These are phyloP conservation scores for Heptranchias perlo DNA, from an alignment of 2,113 vertebrate genomes.

Conservation along the genomic window DNA sequence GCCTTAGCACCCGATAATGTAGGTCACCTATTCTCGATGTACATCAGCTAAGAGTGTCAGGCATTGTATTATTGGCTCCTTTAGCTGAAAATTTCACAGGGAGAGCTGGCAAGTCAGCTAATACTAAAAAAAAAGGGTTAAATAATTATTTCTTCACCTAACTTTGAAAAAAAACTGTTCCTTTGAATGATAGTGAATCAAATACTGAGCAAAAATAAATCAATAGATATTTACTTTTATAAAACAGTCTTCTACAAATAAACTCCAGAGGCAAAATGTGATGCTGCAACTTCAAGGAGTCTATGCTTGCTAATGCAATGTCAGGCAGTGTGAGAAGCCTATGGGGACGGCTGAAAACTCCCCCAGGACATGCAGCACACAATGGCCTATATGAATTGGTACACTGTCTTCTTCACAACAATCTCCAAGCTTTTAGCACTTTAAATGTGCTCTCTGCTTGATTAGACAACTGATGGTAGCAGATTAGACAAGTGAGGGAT, in stretches of 20 bases:
- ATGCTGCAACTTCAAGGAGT: not conserved
- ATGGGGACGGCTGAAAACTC: not conserved
- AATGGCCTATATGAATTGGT: not conserved
- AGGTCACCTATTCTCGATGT: not conserved
- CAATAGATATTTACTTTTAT: constrained; percentile 17
- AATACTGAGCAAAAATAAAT: not conserved
- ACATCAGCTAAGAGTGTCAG: not conserved
- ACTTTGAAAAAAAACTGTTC: not conserved
- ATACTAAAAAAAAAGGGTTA: not conserved
- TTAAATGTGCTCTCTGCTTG: constrained; percentile 16
- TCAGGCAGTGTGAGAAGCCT: not conserved
- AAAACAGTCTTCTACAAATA: not conserved
- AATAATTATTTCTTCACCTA: not conserved
- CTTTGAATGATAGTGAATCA: not conserved
- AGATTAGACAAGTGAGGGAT: not conserved
- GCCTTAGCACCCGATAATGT: not conserved
- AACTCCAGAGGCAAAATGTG: constrained; percentile 17
- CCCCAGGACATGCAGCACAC: not conserved
- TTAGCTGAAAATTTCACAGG: not conserved
- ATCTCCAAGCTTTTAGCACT: constrained; percentile 35
- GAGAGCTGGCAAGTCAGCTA: not conserved
- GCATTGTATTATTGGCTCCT: not conserved
- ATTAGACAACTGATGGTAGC: not conserved
- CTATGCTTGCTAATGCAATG: constrained; percentile 17
- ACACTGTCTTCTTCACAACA: not conserved